Conservation (phyloP, 2,113 vertebrate genomes). For the Petrocephalus zakoni region DNA sequence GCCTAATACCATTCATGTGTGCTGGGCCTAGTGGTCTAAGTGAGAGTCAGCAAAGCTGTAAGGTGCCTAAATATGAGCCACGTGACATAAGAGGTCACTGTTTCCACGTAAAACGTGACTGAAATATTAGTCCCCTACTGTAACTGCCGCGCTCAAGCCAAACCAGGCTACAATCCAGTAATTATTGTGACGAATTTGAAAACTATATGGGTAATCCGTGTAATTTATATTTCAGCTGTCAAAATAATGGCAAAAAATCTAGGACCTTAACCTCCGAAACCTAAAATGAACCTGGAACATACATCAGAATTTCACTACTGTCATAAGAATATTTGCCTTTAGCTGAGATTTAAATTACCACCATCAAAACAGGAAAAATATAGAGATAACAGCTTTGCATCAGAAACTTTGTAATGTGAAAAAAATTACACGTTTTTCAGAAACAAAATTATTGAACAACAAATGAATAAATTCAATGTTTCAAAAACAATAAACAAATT, state of each 20-base stretch:
- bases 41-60: not conserved
- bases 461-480: not conserved
- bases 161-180: not conserved
- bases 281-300: not conserved
- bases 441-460: not conserved
- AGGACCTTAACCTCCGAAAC: not conserved
- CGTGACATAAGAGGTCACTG: not conserved
- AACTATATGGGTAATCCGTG: not conserved
- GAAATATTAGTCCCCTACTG: no score
- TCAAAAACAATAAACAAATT: not conserved
- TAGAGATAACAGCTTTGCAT: not conserved
- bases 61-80: not conserved
- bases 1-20: not conserved
- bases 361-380: not conserved
- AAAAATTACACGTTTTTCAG: not conserved
- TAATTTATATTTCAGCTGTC: not conserved
- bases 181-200: not conserved
- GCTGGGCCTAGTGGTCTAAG: not conserved
- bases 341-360: not conserved
- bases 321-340: not conserved
- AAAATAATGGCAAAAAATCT: not conserved
- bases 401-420: not conserved
- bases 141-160: not conserved
- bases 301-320: not conserved
- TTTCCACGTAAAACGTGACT: not conserved